Conservation (phyloP, 2,113 vertebrate species). For the Martes martes region DNA sequence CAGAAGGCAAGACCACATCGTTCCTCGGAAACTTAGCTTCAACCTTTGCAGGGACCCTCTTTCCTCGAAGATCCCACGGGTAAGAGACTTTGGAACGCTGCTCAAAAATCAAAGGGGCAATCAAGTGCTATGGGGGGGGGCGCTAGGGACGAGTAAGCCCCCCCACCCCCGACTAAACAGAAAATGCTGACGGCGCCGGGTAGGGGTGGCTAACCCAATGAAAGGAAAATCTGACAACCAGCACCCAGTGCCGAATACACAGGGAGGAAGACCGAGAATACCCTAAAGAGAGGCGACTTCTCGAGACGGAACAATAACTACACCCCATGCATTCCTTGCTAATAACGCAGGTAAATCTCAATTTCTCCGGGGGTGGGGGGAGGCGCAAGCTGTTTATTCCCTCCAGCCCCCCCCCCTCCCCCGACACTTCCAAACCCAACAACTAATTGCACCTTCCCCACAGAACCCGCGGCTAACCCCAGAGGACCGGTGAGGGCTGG, state of each 20-base stretch:
- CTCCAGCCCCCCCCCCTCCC: not conserved
- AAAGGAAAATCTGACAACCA: constrained; percentile 41
- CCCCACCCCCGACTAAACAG: not conserved
- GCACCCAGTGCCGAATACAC: not conserved
- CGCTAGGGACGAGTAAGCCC: not conserved
- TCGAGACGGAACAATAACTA: constrained; percentile 26
- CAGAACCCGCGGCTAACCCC: constrained; percentile 37
- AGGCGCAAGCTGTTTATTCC: constrained; percentile 66
- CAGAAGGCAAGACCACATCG: not conserved
- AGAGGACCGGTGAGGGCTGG: not conserved
- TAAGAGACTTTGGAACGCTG: not conserved
- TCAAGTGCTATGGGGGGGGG: not conserved
- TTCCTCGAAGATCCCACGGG: not conserved
- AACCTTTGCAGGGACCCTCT: not conserved
- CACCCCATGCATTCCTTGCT: not conserved
- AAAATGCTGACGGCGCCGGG: constrained; percentile 12
- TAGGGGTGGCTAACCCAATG: not conserved
- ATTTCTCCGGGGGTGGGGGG: not conserved
- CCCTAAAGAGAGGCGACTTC: not conserved
- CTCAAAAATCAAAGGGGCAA: not conserved
- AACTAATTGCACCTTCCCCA: constrained; percentile 60
- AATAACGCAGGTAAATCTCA: constrained; percentile 47
- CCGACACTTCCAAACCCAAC: constrained; percentile 37
- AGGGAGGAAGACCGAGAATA: not conserved
- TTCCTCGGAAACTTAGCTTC: constrained; percentile 50